Conservation (phyloP, 2,113 vertebrate genomes). For the Lophura nycthemera region DNA sequence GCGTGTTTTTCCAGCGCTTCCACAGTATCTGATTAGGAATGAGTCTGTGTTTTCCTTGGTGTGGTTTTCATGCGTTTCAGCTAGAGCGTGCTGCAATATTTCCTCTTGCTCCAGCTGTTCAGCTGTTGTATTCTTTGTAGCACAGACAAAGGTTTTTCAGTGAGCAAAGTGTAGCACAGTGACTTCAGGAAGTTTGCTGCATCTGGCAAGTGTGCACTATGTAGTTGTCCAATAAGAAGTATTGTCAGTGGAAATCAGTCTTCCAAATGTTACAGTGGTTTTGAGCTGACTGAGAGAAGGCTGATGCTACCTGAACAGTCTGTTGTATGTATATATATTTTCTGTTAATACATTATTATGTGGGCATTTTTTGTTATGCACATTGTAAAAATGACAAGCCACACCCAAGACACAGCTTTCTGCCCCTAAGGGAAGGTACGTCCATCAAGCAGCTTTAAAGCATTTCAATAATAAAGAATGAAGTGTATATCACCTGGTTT, state of each 20-base stretch:
- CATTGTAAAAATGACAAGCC: not conserved
- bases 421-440: accelerated
- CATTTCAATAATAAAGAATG: not conserved
- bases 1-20: not conserved
- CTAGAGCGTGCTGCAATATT: not conserved
- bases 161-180: not conserved
- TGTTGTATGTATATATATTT: accelerated
- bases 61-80: not conserved
- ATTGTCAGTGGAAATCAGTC: not conserved
- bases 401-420: not conserved
- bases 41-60: not conserved
- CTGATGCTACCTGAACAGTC: not conserved
- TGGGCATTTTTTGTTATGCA: accelerated
- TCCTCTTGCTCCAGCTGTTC: not conserved
- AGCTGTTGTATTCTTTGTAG: accelerated
- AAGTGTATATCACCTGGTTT: accelerated
- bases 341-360: not conserved
- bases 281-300: accelerated
- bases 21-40: not conserved
- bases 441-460: not conserved
- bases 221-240: not conserved
- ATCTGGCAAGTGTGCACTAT: accelerated
- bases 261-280: not conserved
- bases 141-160: not conserved
- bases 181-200: not conserved